Percentiles rank a stretch among this genome's conserved stretches.
phyloP scores from a whole-genome alignment of 2,113 vertebrate genomes.

The Dasyprocta punctata region DNA sequence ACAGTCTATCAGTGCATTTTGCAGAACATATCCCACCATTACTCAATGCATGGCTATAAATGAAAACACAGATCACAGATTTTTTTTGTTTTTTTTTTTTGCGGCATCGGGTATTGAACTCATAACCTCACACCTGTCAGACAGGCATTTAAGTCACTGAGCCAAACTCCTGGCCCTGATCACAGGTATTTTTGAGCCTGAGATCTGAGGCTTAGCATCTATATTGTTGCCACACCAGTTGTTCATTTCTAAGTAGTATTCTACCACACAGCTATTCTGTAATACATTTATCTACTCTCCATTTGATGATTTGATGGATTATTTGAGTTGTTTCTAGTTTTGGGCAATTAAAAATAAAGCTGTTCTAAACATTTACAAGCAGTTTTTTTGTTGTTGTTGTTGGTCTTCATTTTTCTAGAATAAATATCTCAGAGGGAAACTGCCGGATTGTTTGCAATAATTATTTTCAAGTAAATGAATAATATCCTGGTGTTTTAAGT shows the following conservation, averaged over 20 bases:
- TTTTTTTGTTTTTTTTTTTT: no score
- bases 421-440: background rate
- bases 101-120: no score
- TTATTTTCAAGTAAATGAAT: slow-evolving; percentile 14
- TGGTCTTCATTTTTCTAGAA: background rate
- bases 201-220: background rate
- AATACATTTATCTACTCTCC: slow-evolving; percentile 1
- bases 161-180: no score
- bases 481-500: background rate
- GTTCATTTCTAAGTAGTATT: background rate
- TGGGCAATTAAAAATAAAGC: slow-evolving; percentile 15
- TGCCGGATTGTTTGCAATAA: background rate
- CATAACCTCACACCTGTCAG: no score
- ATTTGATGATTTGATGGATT: background rate
- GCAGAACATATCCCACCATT: background rate
- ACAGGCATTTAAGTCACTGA: no score
- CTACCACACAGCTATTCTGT: background rate
- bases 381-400: background rate
- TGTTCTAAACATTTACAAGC: background rate
- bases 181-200: background rate
- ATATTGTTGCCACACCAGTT: background rate
- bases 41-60: background rate
- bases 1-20: background rate
- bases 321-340: background rate
- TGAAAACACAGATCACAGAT: background rate